Evolutionary conservation across 2,113 vertebrate species (phyloP).

Genomic region (Apeltes quadracus): DNA sequence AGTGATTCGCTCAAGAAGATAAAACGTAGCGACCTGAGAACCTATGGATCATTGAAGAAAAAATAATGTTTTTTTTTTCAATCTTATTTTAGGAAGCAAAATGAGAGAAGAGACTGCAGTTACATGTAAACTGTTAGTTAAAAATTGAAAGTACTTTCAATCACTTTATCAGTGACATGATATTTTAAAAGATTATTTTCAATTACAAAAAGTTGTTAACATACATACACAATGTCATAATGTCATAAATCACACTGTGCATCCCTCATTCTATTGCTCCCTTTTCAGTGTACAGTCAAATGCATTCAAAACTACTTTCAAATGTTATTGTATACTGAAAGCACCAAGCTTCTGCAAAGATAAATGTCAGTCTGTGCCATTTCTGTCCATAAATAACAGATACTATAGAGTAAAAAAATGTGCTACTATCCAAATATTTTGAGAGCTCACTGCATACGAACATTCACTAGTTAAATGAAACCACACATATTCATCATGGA

Average conservation of each 20-base stretch:
- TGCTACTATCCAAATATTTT: conserved; percentile 49
- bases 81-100: conserved; percentile 49
- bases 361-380: conserved; percentile 16
- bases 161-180: not conserved
- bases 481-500: conserved; percentile 44
- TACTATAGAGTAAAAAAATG: conserved; percentile 25
- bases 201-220: not conserved
- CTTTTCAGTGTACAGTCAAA: not conserved
- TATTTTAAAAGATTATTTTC: not conserved
- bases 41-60: conserved; percentile 55
- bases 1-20: conserved; percentile 37
- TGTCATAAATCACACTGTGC: conserved; percentile 7
- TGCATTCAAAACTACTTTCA: not conserved
- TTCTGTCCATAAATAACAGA: conserved; percentile 25
- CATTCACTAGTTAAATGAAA: conserved; percentile 37
- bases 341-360: not conserved
- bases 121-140: conserved; percentile 4
- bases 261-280: not conserved
- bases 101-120: conserved; percentile 33
- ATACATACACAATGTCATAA: not conserved
- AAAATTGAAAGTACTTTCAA: conserved; percentile 13
- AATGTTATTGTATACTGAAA: not conserved
- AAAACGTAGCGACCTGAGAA: conserved; percentile 76
- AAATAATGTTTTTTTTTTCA: too few relatives aligned
- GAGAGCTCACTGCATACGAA: conserved; percentile 44